Evolutionary conservation across 2,797 vertebrate species (phyloP).

Genomic region (Tauraco hartlaubi): DNA sequence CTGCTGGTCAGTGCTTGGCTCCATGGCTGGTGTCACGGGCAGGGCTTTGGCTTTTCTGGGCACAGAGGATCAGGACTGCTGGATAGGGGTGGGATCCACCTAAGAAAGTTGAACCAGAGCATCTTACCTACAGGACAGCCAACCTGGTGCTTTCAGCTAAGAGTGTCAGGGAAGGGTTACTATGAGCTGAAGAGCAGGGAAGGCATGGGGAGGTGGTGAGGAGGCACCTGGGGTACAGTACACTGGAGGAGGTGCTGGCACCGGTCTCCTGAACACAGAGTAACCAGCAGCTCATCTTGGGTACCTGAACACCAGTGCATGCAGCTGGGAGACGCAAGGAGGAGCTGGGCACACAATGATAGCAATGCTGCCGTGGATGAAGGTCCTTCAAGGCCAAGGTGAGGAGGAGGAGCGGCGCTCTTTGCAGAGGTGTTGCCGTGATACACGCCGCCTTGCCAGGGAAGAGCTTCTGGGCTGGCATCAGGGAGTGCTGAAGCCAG

Average conservation of each 20-base stretch:
- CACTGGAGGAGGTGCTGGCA: background rate
- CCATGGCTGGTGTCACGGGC: fast-evolving
- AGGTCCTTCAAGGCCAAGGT: background rate
- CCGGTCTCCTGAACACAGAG: fast-evolving
- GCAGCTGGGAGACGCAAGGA: background rate
- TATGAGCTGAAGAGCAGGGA: background rate
- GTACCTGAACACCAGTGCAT: background rate
- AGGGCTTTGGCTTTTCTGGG: background rate
- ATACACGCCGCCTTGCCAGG: background rate
- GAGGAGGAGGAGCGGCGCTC: background rate
- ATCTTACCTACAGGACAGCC: background rate
- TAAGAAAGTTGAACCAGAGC: background rate
- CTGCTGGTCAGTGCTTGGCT: background rate
- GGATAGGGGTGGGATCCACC: background rate
- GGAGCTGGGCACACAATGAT: background rate
- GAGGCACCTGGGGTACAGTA: fast-evolving
- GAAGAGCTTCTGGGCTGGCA: background rate
- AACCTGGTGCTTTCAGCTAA: fast-evolving
- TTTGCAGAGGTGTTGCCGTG: background rate
- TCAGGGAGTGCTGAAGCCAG: background rate
- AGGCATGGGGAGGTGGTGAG: background rate
- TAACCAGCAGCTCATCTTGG: fast-evolving
- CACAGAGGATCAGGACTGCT: background rate
- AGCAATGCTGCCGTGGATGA: background rate
- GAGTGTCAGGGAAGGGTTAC: background rate